Evolutionary conservation across 2,113 vertebrate genomes (phyloP), one percentile per base, ranked within the genome.

Genomic region (Tachycineta bicolor): DNA sequence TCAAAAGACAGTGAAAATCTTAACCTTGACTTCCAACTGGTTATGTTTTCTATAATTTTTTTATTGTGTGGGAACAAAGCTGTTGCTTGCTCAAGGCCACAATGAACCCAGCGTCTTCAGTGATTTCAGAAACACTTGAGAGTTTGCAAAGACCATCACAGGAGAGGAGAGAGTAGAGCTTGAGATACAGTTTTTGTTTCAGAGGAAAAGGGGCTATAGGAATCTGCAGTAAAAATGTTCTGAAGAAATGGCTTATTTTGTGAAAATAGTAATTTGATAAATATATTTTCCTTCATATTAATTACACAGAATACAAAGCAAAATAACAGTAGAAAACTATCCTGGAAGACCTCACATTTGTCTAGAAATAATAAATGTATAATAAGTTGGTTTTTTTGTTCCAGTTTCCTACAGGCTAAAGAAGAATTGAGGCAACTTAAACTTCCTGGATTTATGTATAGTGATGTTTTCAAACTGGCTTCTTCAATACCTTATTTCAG

Each of bases 381-480:
- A 46, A 67, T 95, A 92, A 94, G 24, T 71, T 74, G 39, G 8
- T 93, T 47, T 96, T 96, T 96, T 89, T 65, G 23, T 76, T 98
- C 49, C 93, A 99, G 99, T 95, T 99, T 99, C 92, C 96, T 99
- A 64, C 99, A 99, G 94, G 99, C 99, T 93, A 99, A 98, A 97
- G 99, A 99, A 95, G 99, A 99, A 94, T 75, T 99, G 97, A 99
- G 98, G 93, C 98, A 99, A 91, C 98, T 99, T 59, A 98, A 97
- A 87, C 98, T 99, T 37, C 99, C 99, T 33, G 99, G 99, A 29
- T 99, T 99, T 97, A 98, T 99, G 98, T 99, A 99, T 84, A 99
- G 99, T 93, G 99, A 99, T 77, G 97, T 99, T 84, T 98, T 98
- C 76, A 97, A 98, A 87, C 96, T 99, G 98, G 99, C 99, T n/a